Conservation (phyloP, 2,888 invertebrate genomes). For the Lasioglossum marginatum region DNA sequence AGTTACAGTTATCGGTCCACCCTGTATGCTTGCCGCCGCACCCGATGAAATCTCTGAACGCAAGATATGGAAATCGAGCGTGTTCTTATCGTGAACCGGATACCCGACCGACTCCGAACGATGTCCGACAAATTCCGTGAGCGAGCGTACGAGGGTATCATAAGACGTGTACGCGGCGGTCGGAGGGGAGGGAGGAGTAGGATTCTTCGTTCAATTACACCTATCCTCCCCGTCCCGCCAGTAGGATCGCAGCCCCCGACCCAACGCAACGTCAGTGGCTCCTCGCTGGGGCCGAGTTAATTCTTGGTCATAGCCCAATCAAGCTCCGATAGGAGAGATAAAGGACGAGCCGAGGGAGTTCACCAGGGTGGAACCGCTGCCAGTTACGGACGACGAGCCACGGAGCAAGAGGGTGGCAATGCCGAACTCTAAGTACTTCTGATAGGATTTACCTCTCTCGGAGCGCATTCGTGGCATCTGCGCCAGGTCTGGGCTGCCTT, state of each 20-base stretch:
- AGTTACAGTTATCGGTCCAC: not conserved
- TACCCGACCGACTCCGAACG: not conserved
- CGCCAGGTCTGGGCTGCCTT: conserved; percentile 48
- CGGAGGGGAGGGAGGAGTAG: not conserved
- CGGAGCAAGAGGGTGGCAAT: conserved; percentile 72
- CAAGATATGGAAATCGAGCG: not conserved
- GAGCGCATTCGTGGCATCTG: conserved; percentile 69
- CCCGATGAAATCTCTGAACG: not conserved
- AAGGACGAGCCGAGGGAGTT: conserved; percentile 60
- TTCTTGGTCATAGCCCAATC: conserved; percentile 66
- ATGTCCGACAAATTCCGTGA: conserved; percentile 15
- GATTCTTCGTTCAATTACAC: conserved; percentile 34
- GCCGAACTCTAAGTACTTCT: conserved; percentile 81
- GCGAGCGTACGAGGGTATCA: not conserved
- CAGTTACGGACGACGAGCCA: conserved; percentile 73
- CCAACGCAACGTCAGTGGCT: conserved; percentile 26
- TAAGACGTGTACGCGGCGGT: conserved; percentile 14
- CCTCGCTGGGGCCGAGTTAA: conserved; percentile 45
- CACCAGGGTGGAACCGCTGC: conserved; percentile 70
- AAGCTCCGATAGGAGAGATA: conserved; percentile 62
- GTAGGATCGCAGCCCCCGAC: not conserved
- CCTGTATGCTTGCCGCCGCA: not conserved
- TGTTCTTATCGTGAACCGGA: not conserved
- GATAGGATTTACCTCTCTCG: conserved; percentile 80
- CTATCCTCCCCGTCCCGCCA: conserved; percentile 17